Evolutionary conservation across 1,140 invertebrate species (phyloP).

Genomic region (Tetragonula clypearis): DNA sequence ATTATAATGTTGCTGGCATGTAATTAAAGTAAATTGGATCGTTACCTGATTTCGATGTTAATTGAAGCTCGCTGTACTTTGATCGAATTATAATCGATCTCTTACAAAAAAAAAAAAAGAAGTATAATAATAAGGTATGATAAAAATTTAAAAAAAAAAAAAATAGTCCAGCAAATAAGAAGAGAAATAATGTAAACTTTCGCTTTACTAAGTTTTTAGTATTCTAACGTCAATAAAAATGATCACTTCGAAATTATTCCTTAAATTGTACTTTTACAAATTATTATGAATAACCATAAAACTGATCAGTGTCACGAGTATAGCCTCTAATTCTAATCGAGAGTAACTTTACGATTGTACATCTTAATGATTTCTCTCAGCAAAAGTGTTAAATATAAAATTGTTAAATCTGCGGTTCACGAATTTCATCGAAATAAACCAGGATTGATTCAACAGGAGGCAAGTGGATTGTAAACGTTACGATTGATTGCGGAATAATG

Average conservation of each 20-base stretch:
- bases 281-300: background rate
- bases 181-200: background rate
- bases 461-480: background rate
- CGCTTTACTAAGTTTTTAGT: background rate
- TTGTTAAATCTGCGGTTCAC: background rate
- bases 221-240: background rate
- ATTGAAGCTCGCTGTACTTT: background rate
- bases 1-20: background rate
- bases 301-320: background rate
- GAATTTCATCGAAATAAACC: background rate
- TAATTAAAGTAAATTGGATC: slow-evolving; percentile 14
- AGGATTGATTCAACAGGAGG: background rate
- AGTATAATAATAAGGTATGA: background rate
- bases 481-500: background rate
- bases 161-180: background rate
- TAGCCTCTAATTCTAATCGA: background rate
- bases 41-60: slow-evolving; percentile 2
- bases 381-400: background rate
- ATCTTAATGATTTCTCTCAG: background rate
- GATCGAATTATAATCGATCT: background rate
- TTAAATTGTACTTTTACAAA: slow-evolving; percentile 6
- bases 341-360: background rate
- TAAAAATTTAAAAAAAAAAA: background rate
- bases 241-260: slow-evolving; percentile 6
- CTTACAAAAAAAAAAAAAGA: background rate